Evolutionary conservation across 2,797 vertebrate genomes (phyloP).

Genomic region (Spinus pinus): DNA sequence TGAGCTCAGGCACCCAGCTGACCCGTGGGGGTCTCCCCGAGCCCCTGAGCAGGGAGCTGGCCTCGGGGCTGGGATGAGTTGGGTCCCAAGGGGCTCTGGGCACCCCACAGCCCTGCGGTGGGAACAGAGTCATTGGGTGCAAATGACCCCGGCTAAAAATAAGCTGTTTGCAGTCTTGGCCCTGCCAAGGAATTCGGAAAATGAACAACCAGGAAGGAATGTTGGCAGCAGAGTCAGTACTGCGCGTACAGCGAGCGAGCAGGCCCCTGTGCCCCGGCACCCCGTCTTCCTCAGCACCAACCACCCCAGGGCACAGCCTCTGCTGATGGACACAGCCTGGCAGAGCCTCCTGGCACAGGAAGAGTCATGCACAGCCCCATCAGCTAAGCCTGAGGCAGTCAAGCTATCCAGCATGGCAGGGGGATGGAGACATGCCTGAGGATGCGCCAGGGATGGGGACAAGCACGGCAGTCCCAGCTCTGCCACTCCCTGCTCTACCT

Average conservation of each 20-base stretch:
- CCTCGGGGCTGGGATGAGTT: fast-evolving
- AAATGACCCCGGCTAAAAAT: slow-evolving; percentile 90
- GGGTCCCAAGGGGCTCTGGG: not conserved
- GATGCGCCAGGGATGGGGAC: not conserved
- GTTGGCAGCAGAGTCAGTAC: slow-evolving; percentile 64
- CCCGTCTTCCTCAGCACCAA: not conserved
- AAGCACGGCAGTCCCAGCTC: fast-evolving
- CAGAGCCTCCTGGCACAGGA: not conserved
- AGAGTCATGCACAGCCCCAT: not conserved
- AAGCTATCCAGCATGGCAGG: not conserved
- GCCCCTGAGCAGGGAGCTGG: not conserved
- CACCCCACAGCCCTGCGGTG: slow-evolving; percentile 43
- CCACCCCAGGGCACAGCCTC: not conserved
- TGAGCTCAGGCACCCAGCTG: not conserved
- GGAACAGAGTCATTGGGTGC: slow-evolving; percentile 82
- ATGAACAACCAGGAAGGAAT: slow-evolving; percentile 76
- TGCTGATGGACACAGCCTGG: not conserved
- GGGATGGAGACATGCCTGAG: not conserved
- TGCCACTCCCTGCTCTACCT: not conserved
- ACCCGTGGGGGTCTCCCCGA: fast-evolving
- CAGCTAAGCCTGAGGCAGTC: not conserved
- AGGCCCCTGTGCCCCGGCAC: slow-evolving; percentile 46
- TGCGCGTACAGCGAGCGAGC: slow-evolving; percentile 50
- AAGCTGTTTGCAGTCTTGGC: slow-evolving; percentile 83
- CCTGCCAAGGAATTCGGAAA: slow-evolving; percentile 86